phyloP scores from a whole-genome alignment of 2,113 vertebrate species.

The Elephas maximus region DNA sequence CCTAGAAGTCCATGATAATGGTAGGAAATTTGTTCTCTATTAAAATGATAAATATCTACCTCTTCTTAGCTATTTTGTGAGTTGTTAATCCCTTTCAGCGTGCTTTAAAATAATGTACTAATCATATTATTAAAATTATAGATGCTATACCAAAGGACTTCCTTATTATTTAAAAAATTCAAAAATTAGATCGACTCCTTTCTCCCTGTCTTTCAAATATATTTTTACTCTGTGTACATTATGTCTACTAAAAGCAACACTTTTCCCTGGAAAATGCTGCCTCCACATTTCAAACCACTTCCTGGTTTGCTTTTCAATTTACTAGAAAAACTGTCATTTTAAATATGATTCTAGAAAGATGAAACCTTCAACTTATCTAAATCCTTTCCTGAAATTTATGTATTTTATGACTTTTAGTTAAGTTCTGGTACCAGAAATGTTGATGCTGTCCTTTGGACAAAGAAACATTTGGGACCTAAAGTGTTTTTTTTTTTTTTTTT shows the following conservation, averaged over 20 bases:
- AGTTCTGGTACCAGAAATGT: background rate
- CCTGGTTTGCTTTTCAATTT: background rate
- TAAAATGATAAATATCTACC: slow-evolving; percentile 12
- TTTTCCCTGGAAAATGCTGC: background rate
- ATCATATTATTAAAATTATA: background rate
- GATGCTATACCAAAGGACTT: background rate
- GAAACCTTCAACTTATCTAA: background rate
- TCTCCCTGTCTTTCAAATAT: background rate
- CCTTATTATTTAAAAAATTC: background rate
- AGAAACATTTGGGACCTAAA: background rate
- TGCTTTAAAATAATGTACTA: background rate
- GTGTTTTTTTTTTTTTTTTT: too few species aligned
- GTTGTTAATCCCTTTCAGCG: background rate
- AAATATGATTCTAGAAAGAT: slow-evolving; percentile 14
- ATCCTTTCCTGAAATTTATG: background rate
- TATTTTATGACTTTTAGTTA: slow-evolving; percentile 24
- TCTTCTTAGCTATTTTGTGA: background rate
- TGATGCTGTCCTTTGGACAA: background rate
- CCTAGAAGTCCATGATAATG: background rate
- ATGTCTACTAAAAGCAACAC: background rate
- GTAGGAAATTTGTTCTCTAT: background rate
- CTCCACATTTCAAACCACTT: slow-evolving; percentile 20
- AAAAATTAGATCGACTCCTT: background rate
- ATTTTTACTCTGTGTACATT: background rate
- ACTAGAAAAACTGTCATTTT: background rate